A percentile compares a stretch with the other conserved stretches of the same genome.
These are phyloP conservation scores for Barnardius zonarius DNA, from an alignment of 2,113 vertebrate genomes.

Conservation along the genomic window DNA sequence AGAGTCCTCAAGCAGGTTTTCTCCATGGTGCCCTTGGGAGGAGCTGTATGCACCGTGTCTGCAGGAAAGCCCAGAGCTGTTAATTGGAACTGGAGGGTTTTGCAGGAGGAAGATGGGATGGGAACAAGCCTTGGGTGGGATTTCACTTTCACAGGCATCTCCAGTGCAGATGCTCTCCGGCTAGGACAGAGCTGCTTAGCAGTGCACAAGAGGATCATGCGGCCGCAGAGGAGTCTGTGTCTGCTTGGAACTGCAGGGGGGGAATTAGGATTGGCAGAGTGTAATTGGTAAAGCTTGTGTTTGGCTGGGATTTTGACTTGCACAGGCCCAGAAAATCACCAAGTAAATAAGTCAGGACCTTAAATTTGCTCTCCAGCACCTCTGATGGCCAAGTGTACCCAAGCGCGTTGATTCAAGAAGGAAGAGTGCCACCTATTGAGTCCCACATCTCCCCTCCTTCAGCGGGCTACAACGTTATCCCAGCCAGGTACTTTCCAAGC, in stretches of 20 bases:
- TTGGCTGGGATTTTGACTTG: not conserved
- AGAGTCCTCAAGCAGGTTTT: not conserved
- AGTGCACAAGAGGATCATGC: not conserved
- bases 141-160: not conserved
- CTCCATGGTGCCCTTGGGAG: rapidly evolving
- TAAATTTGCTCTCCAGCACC: not conserved
- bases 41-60: not conserved
- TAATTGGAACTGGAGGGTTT: not conserved
- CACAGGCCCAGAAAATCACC: not conserved
- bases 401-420: not conserved
- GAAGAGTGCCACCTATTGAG: slow-evolving; percentile 28
- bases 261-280: slow-evolving; percentile 3
- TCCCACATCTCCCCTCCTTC: not conserved
- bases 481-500: not conserved
- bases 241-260: not conserved
- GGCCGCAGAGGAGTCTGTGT: not conserved
- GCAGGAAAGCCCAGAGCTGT: not conserved
- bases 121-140: not conserved
- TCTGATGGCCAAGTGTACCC: not conserved
- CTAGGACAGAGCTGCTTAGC: slow-evolving; percentile 18
- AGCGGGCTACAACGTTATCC: not conserved
- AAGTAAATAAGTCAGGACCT: not conserved
- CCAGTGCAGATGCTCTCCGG: not conserved
- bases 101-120: not conserved
- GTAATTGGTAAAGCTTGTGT: not conserved